phyloP scores from a whole-genome alignment of 2,113 vertebrate genomes.

The Meleagris gallopavo region DNA sequence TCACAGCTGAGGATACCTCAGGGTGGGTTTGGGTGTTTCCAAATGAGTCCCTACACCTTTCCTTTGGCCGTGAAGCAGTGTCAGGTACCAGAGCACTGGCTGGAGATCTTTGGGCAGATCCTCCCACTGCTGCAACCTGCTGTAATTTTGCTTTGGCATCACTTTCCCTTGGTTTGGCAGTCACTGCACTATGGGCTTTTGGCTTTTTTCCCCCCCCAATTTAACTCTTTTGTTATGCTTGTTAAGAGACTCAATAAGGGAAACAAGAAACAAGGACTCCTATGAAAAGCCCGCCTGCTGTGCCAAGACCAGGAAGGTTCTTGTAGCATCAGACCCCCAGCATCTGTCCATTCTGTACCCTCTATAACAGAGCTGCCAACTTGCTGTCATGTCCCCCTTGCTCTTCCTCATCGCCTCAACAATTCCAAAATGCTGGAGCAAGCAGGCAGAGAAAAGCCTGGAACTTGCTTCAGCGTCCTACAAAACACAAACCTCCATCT shows the following conservation, averaged over 20 bases:
- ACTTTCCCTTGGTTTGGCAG: not conserved
- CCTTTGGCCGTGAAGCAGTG: not conserved
- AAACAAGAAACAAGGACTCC: not conserved
- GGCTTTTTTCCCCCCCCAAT: not conserved
- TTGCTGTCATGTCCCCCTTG: not conserved
- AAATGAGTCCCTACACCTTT: not conserved
- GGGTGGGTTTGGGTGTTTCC: not conserved
- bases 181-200: not conserved
- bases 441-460: not conserved
- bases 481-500: fast-evolving
- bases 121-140: not conserved
- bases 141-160: not conserved
- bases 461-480: not conserved
- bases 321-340: not conserved
- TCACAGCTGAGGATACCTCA: not conserved
- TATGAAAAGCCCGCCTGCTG: not conserved
- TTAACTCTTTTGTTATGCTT: not conserved
- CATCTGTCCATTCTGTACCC: not conserved
- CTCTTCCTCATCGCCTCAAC: not conserved
- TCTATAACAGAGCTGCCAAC: not conserved
- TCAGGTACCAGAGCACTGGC: not conserved
- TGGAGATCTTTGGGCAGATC: not conserved
- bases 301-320: not conserved
- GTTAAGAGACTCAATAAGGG: not conserved
- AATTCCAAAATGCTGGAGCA: not conserved